A percentile compares a stretch with the other conserved stretches of the same genome.
Evolutionary conservation across 2,888 invertebrate genomes (phyloP).

Genomic region (Taphrorychus bicolor): DNA sequence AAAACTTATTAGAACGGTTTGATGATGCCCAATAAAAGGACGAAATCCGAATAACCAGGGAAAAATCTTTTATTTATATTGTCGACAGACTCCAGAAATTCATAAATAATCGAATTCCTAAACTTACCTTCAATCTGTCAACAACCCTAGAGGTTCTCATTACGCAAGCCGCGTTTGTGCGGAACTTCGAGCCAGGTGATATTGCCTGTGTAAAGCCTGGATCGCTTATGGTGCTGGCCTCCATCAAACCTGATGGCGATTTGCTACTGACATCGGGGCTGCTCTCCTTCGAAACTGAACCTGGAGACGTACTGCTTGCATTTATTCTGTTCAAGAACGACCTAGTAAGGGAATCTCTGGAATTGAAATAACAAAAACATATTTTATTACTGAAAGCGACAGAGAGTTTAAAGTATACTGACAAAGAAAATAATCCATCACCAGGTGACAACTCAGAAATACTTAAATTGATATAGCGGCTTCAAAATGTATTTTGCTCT

Average conservation of each 20-base stretch:
- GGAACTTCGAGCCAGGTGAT: constrained; percentile 42
- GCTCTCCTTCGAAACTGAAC: constrained; percentile 47
- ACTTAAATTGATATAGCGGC: too few relatives aligned
- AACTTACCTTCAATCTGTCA: constrained; percentile 61
- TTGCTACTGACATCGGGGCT: constrained; percentile 56
- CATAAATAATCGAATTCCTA: too few relatives aligned
- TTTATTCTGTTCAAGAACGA: constrained; percentile 63
- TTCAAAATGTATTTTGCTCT: too few relatives aligned
- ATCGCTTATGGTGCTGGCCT: constrained; percentile 66
- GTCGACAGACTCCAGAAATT: too few relatives aligned
- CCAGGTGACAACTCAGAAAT: too few relatives aligned
- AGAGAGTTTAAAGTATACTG: too few relatives aligned
- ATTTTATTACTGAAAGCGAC: too few relatives aligned
- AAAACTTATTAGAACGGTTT: too few relatives aligned
- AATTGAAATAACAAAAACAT: not conserved
- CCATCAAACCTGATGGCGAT: constrained; percentile 61
- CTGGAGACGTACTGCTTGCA: constrained; percentile 63
- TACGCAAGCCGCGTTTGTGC: constrained; percentile 50
- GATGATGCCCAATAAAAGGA: too few relatives aligned
- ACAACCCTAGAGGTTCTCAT: constrained; percentile 59
- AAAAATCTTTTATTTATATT: too few relatives aligned
- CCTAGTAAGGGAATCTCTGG: constrained; percentile 66
- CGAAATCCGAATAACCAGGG: too few relatives aligned
- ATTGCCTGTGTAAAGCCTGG: constrained; percentile 60
- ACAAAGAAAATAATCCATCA: too few relatives aligned